A percentile compares a stretch with the other conserved stretches of the same genome.
Conservation (phyloP, 1,140 invertebrate genomes). For the Aphis craccivora region DNA sequence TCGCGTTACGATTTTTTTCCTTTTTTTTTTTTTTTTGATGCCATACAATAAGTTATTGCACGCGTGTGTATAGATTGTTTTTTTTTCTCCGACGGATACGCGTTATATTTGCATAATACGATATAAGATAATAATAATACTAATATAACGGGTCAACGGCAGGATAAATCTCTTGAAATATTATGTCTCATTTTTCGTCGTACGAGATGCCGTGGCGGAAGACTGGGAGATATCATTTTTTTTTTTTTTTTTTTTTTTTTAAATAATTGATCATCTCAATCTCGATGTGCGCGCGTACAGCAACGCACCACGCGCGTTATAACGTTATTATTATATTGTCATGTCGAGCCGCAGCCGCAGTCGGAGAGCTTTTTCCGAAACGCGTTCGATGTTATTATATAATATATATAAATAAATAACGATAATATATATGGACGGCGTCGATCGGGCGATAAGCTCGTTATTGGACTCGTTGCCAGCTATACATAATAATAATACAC, state of each 20-base stretch:
- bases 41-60: too few species aligned
- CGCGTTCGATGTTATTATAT: not conserved
- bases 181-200: not conserved
- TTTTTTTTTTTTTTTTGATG: too few species aligned
- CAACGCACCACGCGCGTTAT: too few species aligned
- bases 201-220: not conserved
- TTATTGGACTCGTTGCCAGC: not conserved
- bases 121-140: too few species aligned
- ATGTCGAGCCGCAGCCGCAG: not conserved
- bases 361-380: not conserved
- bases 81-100: too few species aligned
- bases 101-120: too few species aligned
- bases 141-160: not conserved
- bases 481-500: constrained; percentile 5
- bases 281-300: too few species aligned
- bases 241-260: not conserved
- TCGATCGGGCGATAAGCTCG: constrained; percentile 14
- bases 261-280: not conserved
- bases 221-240: not conserved
- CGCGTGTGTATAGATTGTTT: too few species aligned
- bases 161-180: not conserved
- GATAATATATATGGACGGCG: not conserved
- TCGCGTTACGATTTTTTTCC: too few species aligned
- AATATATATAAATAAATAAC: not conserved
- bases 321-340: not conserved